phyloP scores from a whole-genome alignment of 2,888 invertebrate genomes.

The Calameuta pallipes region DNA sequence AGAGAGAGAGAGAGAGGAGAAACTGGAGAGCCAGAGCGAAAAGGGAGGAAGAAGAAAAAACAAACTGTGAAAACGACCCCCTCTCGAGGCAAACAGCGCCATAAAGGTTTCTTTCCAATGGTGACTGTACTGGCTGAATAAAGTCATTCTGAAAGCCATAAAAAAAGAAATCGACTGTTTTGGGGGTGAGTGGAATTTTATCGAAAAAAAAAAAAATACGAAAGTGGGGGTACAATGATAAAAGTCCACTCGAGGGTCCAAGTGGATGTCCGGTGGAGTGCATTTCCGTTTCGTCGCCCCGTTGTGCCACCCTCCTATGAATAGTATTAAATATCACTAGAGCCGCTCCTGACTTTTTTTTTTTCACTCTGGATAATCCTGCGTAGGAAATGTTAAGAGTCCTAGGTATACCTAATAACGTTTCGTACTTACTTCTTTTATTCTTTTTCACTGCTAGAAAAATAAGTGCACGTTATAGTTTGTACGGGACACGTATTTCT shows the following conservation, averaged over 20 bases:
- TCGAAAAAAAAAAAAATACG: constrained; percentile 22
- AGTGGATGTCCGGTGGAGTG: constrained; percentile 47
- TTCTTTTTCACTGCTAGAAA: neutral
- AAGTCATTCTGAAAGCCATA: constrained; percentile 29
- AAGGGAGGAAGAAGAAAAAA: constrained; percentile 29
- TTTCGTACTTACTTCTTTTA: neutral
- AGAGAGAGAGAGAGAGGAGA: neutral
- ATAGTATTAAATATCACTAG: constrained; percentile 38
- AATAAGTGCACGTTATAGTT: neutral
- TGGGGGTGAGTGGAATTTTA: constrained; percentile 26
- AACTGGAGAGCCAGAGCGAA: constrained; percentile 10
- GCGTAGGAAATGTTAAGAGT: neutral
- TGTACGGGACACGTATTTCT: neutral
- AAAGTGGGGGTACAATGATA: constrained; percentile 35
- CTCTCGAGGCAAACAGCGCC: constrained; percentile 54
- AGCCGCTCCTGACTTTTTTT: neutral
- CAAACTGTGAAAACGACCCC: constrained; percentile 44
- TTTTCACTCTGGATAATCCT: neutral
- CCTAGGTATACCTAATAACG: neutral
- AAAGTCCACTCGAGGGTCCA: constrained; percentile 55
- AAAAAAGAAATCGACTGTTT: neutral
- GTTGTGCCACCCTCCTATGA: constrained; percentile 42
- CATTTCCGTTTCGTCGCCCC: constrained; percentile 26
- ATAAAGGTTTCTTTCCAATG: constrained; percentile 51
- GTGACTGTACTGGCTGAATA: constrained; percentile 37